These are phyloP conservation scores for Lithophane leautieri DNA, from an alignment of 2,888 invertebrate genomes.

Conservation along the genomic window DNA sequence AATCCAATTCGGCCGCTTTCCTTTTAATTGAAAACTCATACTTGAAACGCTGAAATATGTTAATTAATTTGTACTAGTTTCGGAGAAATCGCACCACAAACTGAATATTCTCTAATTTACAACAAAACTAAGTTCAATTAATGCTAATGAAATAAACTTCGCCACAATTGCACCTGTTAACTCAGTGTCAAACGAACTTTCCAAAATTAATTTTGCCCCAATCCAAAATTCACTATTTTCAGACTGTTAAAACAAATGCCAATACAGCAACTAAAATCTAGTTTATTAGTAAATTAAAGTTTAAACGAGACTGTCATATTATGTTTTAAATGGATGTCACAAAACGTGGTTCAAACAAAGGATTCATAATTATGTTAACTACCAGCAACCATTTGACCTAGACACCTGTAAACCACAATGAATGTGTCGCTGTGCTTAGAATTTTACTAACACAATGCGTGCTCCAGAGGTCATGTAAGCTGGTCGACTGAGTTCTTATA, in stretches of 20 bases:
- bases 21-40: slow-evolving; percentile 24
- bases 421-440: background rate
- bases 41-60: slow-evolving; percentile 3
- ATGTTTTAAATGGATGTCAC: slow-evolving; percentile 25
- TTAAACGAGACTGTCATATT: slow-evolving; percentile 8
- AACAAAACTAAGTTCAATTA: background rate
- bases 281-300: slow-evolving; percentile 27
- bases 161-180: background rate
- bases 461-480: slow-evolving; percentile 22
- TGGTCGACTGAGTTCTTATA: slow-evolving; percentile 1
- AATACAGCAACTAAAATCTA: slow-evolving; percentile 19
- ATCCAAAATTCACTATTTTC: slow-evolving; percentile 13
- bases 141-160: slow-evolving; percentile 21
- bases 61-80: slow-evolving; percentile 9
- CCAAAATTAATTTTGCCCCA: slow-evolving; percentile 15
- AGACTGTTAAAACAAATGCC: slow-evolving; percentile 18
- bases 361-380: slow-evolving; percentile 26
- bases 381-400: slow-evolving; percentile 6
- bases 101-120: background rate
- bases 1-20: slow-evolving; percentile 7
- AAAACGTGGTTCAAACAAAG: slow-evolving; percentile 1
- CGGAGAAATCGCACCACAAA: background rate
- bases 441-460: background rate
- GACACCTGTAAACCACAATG: background rate
- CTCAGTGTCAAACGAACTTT: slow-evolving; percentile 25